Base-by-base conservation (phyloP, 37 sponge, comb jelly and placozoan genomes). In the Chondrilla cf. caribensis region DNA sequence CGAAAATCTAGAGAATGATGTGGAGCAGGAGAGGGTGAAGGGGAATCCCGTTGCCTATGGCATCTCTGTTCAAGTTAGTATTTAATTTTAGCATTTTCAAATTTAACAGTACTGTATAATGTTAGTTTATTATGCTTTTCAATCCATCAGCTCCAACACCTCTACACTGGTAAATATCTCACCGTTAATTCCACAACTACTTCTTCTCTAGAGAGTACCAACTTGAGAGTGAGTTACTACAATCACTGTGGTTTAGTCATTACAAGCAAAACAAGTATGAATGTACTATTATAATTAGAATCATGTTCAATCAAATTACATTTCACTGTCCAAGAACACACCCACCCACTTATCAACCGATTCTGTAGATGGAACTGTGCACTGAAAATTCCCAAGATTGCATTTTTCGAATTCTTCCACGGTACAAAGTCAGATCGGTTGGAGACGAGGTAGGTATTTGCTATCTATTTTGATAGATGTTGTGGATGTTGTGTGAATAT, bases 351-450 rank as follows among this genome's bases (percentile, higher is more conserved):
- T n/a, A n/a, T n/a, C n/a, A n/a, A n/a, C n/a, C n/a, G n/a, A 35
- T 26, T 38, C 22, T 38, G 70, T 29, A 79, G 80, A 78, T 64
- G 78, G 38, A 60, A 25, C 33, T 88, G 77, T 57, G 38, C 8
- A 43, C 29, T 8, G 43, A 58, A n/a, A 84, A 75, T 42, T 70
- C 81, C 19, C 64, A 88, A 32, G 47, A 86, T 32, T 68, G 82
- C 44, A 60, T 67, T 32, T 89, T 89, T 59, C 66, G 42, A 71
- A 79, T 89, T 24, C 54, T 86, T 11, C 90, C 90, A n/a, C 58
- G 86, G 36, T 89, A 89, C 83, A 89, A 86, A 81, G 86, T 89
- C 29, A 80, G 86, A 81, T 80, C 86, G 25, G 67, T 86, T 4
- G 90, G 90, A 54, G 90, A 89, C 62, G 70, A 82, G 79, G 86